Base-by-base conservation (phyloP, 2,797 vertebrate species). In the Picus viridis region DNA sequence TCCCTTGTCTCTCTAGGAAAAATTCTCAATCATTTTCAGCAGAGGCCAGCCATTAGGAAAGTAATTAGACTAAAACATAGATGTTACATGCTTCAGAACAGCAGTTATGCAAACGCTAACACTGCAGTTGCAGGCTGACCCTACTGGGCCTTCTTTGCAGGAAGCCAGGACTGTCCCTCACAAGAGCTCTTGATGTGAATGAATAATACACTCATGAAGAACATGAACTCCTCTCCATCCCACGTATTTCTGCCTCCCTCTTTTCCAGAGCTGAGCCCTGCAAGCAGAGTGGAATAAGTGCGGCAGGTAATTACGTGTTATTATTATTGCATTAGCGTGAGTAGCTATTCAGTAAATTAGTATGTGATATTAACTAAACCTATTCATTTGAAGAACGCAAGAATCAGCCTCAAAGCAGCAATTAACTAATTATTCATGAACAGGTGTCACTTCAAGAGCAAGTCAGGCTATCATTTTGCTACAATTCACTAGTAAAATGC, bases 361-460 rank as follows among this genome's bases (percentile, higher is more conserved):
- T 74, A 84, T 4, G 61, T 89, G 87, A 95, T 96, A 96, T 96
- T 97, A 97, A 96, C 93, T 65, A 73, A 96, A 95, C 61, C 90
- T 92, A 91, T 79, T 96, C 87, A 97, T 94, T 84, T 80, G 92
- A 97, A 95, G 93, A 96, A 96, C 94, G 92, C 58, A 89, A 97
- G 65, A 95, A 94, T 92, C 94, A 78, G 91, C 91, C 27, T 88
- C 41, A 39, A 97, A 97, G 95, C 90, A 91, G 93, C 92, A 97
- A 97, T 98, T 97, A 97, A 96, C 96, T 97, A 97, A 97, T 97
- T 97, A 97, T 88, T 96, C 90, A 93, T 92, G 94, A 97, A 93
- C 93, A 97, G 95, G 92, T 95, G 91, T 94, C 68, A 77, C 95
- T 97, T 94, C 91, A 90, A 92, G 86, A 96, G 90, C 86, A 92